phyloP scores from a whole-genome alignment of 2,888 invertebrate genomes.

The Margaritifera margaritifera region DNA sequence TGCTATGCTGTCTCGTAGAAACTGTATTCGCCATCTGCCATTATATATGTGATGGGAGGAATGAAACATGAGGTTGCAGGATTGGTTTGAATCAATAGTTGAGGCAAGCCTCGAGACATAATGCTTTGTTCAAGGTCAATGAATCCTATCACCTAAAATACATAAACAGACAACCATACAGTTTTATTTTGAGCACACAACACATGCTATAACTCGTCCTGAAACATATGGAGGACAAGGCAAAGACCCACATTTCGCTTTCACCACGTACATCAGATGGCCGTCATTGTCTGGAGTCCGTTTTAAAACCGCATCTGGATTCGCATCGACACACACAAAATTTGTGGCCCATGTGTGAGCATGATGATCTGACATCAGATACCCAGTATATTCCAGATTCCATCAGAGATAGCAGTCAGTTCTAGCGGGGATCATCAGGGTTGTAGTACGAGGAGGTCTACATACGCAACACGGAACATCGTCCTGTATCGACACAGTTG shows the following conservation, averaged over 20 bases:
- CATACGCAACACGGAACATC: constrained; percentile 17
- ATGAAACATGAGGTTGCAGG: no score
- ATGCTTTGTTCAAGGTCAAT: no score
- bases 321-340: constrained; percentile 8
- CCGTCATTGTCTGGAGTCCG: constrained; percentile 1
- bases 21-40: no score
- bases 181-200: constrained; percentile 11
- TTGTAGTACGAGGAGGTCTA: constrained; percentile 1
- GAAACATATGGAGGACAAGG: constrained; percentile 10
- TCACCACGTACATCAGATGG: constrained; percentile 10
- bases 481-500: not conserved
- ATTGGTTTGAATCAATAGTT: no score
- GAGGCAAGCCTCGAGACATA: no score
- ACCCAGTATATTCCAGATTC: constrained; percentile 14
- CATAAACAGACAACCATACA: no score
- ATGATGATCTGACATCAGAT: constrained; percentile 11
- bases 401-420: constrained; percentile 14
- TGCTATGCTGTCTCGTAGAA: no score
- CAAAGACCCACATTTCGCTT: constrained; percentile 11
- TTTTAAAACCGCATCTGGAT: not conserved
- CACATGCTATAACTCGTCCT: constrained; percentile 12
- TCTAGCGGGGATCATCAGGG: constrained; percentile 10
- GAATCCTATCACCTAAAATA: no score
- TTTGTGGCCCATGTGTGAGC: not conserved
- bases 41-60: no score